Evolutionary conservation across 2,113 vertebrate species (phyloP).

Genomic region (Psittacula cyanocephala): DNA sequence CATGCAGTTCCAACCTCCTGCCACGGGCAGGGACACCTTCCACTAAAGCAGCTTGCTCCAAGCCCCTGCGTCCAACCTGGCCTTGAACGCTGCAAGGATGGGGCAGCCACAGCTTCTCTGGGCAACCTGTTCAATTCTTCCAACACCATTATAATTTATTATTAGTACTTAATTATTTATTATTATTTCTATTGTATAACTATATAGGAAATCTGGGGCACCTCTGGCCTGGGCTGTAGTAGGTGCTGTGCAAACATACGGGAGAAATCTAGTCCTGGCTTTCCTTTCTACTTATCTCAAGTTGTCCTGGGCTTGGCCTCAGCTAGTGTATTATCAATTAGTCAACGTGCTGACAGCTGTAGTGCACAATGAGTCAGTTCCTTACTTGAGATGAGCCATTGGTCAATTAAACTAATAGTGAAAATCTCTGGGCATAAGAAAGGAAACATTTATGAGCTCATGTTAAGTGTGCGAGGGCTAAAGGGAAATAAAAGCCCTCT

Average conservation of each 20-base stretch:
- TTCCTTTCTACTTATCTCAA: neutral
- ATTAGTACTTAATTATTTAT: neutral
- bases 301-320: neutral
- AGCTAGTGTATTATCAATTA: neutral
- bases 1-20: neutral
- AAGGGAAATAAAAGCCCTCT: constrained; percentile 15
- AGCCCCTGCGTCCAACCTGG: neutral
- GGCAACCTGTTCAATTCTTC: neutral
- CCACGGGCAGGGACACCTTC: neutral
- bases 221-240: neutral
- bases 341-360: neutral
- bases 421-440: constrained; percentile 18
- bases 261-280: neutral
- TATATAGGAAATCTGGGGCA: neutral
- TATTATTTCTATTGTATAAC: neutral
- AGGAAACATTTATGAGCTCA: constrained; percentile 38
- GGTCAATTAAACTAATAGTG: neutral
- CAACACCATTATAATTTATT: neutral
- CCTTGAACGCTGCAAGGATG: neutral
- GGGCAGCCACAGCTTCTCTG: neutral
- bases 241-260: neutral
- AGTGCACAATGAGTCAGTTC: neutral
- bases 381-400: neutral
- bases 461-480: neutral
- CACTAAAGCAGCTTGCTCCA: neutral